These are phyloP conservation scores for Camponotus fellah DNA, from an alignment of 2,888 invertebrate genomes.

Conservation along the genomic window DNA sequence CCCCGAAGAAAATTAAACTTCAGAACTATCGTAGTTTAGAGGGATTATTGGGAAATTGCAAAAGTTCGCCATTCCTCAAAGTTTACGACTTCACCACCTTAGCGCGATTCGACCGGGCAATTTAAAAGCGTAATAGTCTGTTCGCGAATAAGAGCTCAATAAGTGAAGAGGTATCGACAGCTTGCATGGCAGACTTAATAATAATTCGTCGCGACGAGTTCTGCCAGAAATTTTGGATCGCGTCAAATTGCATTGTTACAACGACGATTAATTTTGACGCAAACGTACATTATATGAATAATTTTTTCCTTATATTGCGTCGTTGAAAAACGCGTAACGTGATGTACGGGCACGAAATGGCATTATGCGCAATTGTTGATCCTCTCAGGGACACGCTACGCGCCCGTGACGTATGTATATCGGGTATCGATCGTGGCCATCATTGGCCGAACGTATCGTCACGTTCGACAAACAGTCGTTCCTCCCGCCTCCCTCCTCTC, in stretches of 20 bases:
- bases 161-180: conserved; percentile 44
- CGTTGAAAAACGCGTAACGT: conserved; percentile 4
- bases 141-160: conserved; percentile 41
- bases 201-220: neutral
- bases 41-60: conserved; percentile 70
- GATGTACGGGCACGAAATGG: conserved; percentile 57
- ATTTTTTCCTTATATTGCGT: neutral
- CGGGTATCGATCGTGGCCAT: conserved; percentile 42
- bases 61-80: conserved; percentile 67
- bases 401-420: conserved; percentile 51
- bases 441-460: conserved; percentile 60
- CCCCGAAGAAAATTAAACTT: conserved; percentile 70
- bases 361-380: conserved; percentile 56
- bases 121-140: conserved; percentile 58
- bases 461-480: conserved; percentile 68
- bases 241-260: neutral
- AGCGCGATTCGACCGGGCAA: conserved; percentile 52
- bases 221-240: neutral
- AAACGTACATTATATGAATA: neutral
- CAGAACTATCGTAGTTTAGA: conserved; percentile 67
- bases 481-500: neutral
- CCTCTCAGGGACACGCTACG: conserved; percentile 48
- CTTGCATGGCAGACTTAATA: conserved; percentile 26
- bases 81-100: conserved; percentile 63
- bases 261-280: too few species aligned